These are phyloP conservation scores for Ophion ventricosus DNA, from an alignment of 2,888 invertebrate species.

Conservation along the genomic window DNA sequence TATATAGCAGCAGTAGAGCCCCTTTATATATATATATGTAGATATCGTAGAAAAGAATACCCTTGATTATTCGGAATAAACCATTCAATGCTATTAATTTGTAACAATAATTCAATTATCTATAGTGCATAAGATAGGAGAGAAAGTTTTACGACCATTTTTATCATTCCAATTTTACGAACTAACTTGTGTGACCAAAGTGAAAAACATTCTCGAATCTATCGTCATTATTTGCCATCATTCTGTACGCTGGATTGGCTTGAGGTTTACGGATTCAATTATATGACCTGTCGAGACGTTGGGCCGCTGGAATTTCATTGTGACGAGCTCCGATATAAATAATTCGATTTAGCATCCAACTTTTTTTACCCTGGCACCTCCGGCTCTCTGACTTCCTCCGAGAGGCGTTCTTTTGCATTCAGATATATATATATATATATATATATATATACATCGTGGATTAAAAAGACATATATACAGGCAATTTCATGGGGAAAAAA, in stretches of 20 bases:
- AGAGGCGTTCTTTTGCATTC: not conserved
- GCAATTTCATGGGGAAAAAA: conserved; percentile 37
- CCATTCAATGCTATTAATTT: too few relatives aligned
- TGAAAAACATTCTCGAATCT: not conserved
- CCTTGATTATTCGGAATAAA: too few relatives aligned
- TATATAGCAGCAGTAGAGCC: too few relatives aligned
- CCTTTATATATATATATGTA: too few relatives aligned
- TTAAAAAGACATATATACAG: not conserved
- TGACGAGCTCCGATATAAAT: conserved; percentile 44
- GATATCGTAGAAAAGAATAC: too few relatives aligned
- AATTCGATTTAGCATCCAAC: conserved; percentile 51
- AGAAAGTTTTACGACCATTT: not conserved
- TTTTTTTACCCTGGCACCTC: conserved; percentile 17
- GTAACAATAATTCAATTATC: too few relatives aligned
- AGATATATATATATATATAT: not conserved
- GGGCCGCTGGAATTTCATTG: conserved; percentile 23
- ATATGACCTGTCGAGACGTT: conserved; percentile 16
- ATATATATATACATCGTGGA: not conserved
- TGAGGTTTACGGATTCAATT: not conserved
- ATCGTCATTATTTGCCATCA: not conserved
- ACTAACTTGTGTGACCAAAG: not conserved
- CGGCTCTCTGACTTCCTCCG: not conserved
- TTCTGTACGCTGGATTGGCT: not conserved
- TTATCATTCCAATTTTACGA: not conserved
- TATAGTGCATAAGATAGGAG: not conserved